Conservation (phyloP, 2,888 invertebrate genomes). For the Thymelicus sylvestris region DNA sequence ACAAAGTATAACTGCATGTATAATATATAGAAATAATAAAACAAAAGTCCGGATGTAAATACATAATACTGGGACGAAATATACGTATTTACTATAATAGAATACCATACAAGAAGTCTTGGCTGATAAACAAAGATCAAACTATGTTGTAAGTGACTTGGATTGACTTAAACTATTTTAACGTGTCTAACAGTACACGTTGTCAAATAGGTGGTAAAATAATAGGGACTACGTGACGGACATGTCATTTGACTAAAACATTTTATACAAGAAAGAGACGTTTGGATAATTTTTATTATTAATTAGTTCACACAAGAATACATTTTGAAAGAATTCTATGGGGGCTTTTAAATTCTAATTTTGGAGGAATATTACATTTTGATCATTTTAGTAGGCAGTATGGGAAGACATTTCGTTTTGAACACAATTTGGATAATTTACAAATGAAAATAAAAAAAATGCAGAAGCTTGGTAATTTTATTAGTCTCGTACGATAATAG, state of each 20-base stretch:
- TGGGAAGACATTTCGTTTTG: neutral
- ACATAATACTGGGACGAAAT: slow-evolving; percentile 1
- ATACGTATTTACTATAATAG: no score
- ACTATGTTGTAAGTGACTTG: neutral
- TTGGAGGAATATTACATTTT: neutral
- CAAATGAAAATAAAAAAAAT: neutral
- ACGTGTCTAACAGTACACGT: neutral
- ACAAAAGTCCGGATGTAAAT: slow-evolving; percentile 15
- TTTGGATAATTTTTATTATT: neutral
- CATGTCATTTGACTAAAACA: neutral
- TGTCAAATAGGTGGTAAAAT: neutral
- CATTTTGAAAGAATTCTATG: neutral
- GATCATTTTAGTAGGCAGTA: neutral
- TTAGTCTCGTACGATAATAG: neutral
- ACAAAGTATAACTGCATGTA: neutral
- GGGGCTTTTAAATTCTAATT: neutral
- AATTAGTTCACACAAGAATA: neutral
- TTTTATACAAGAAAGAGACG: neutral
- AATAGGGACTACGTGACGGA: neutral
- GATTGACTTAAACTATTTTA: neutral
- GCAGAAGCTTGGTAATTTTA: neutral
- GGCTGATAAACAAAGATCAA: slow-evolving; percentile 1
- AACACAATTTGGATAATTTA: neutral
- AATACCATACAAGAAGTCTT: slow-evolving; percentile 11
- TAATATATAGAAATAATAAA: neutral